These are phyloP conservation scores for Micromys minutus DNA, from an alignment of 2,113 vertebrate species.

Conservation along the genomic window DNA sequence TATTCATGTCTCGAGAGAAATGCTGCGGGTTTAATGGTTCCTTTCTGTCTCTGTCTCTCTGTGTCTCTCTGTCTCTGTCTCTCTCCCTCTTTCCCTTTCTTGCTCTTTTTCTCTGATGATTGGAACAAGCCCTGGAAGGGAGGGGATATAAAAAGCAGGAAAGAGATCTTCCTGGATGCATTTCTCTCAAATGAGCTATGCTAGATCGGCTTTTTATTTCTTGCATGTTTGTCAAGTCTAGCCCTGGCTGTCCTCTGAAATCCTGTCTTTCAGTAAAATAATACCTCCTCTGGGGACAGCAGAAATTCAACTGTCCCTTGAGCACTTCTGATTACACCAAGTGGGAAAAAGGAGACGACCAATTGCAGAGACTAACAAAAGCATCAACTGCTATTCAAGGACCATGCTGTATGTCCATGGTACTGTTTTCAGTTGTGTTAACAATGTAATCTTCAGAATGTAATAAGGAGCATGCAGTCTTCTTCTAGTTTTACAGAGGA, in stretches of 20 bases:
- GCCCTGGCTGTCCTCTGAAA: not conserved
- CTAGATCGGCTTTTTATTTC: not conserved
- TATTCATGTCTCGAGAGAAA: not conserved
- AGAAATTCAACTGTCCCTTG: not conserved
- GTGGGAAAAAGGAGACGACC: not conserved
- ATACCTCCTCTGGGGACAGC: slow-evolving; percentile 34
- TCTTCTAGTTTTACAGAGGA: not conserved
- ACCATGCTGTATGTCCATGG: not conserved
- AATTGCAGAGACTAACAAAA: not conserved
- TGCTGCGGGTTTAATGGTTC: not conserved
- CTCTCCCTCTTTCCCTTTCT: not conserved
- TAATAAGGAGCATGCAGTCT: not conserved
- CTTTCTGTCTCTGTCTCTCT: not conserved
- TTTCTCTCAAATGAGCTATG: slow-evolving; percentile 3
- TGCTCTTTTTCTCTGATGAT: not conserved
- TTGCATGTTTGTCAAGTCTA: not conserved
- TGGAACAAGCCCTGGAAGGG: not conserved
- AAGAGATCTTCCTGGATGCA: not conserved
- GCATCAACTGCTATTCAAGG: not conserved
- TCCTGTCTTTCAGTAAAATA: slow-evolving; percentile 25
- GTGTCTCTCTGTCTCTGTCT: not conserved
- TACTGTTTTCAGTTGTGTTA: not conserved
- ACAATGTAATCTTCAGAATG: not conserved
- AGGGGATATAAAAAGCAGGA: not conserved
- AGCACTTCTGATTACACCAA: not conserved